Evolutionary conservation across 2,113 vertebrate genomes (phyloP), one percentile per base, ranked within the genome.

Genomic region (Halcyon senegalensis): DNA sequence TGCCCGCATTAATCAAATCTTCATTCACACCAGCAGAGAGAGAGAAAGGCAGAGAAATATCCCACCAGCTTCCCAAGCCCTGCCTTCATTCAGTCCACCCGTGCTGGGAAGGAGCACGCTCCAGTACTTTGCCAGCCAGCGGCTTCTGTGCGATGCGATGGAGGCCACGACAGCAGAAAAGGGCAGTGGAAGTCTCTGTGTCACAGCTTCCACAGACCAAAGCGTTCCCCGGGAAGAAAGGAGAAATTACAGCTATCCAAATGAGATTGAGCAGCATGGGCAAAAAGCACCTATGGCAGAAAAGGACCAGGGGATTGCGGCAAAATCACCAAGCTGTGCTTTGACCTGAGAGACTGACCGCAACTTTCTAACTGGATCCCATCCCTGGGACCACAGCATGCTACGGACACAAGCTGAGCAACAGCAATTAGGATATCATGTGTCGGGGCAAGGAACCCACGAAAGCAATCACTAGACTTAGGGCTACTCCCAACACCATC

Each of bases 1-100:
- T 90, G 87, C 92, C 89, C 5, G 23, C 94, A 92, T 95, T 92
- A 96, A 96, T 95, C 96, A 96, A 87, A 93, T 73, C 95, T 80
- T 89, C 86, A 44, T 90, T 73, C 84, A 92, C 82, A 94, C 91
- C 89, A 91, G 69, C 86, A 86, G 43, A 66, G 75, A 33, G 27
- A 43, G 46, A 64, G 39, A 37, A 9, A 86, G 59, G 55, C 58
- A 69, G 48, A 83, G 84, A 51, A 59, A 59, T 73, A 96, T 87
- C 60, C 74, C 70, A 59, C 12, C 31, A 70, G 62, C 50, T 87
- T 44, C 20, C 25, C 0, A 1, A 69, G 78, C 24, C 30, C 37
- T 2, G 76, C 46, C 28, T 39, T 55, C 2, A 21, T 35, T 55
- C 2, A 21, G 64, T n/a, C 35, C 46, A 23, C 14, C 9, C 1